Evolutionary conservation across 2,113 vertebrate species (phyloP), one percentile per base, ranked within the genome.

Genomic region (Haemorhous mexicanus): DNA sequence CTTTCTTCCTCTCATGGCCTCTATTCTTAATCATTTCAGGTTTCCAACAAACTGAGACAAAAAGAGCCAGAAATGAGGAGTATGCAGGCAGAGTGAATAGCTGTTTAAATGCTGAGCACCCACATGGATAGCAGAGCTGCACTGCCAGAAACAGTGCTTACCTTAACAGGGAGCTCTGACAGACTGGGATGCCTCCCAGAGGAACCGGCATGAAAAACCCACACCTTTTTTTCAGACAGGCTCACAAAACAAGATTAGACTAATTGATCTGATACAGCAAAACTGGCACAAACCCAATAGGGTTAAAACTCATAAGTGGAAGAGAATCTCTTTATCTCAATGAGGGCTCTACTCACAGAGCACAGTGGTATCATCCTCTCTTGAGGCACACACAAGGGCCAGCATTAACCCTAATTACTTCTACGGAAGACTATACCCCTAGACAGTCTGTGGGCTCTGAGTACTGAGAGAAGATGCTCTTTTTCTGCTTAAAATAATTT

Each of bases 251-350:
- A 33, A 87, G 78, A 93, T 96, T 95, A 91, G 41, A 87, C 32
- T 78, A 96, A 97, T 89, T 96, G 72, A 93, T 93, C 78, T 95
- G 78, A 94, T 96, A 91, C 84, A 73, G 52, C 20, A 70, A 94
- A 97, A 95, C 58, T 75, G 46, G 62, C 94, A 94, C 55, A 80
- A 87, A 90, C 50, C 30, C 75, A 89, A 69, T 19, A 68, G 39
- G 44, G 55, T 37, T 85, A 91, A 77, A 93, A 83, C 89, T 86
- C 9, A 3, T 53, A 87, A 94, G 67, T 76, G 75, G 75, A 89
- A 91, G 81, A 92, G 86, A 93, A 95, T 73, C 80, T 94, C 69
- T 94, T 96, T 91, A 95, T 96, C 83, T 73, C 72, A 80, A 53
- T 77, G 85, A 95, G 52, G 63, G 77, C 75, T 86, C 77, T 85